Percentiles rank a stretch among this genome's conserved stretches.
These are phyloP conservation scores for Camelus dromedarius DNA, from an alignment of 2,113 vertebrate species.

Conservation along the genomic window DNA sequence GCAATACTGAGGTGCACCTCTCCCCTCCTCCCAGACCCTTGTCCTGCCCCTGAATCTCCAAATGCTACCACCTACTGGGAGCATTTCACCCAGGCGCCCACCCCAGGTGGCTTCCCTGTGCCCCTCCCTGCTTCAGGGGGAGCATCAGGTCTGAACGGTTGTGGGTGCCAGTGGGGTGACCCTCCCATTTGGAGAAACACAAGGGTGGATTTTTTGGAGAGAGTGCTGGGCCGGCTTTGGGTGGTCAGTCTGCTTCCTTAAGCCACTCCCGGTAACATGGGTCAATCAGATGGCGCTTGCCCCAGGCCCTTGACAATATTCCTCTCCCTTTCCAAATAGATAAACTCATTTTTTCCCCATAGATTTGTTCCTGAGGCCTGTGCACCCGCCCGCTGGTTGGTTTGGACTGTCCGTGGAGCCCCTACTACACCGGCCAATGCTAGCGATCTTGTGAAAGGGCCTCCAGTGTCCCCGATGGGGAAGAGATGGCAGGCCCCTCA, in stretches of 20 bases:
- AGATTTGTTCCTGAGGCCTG: not conserved
- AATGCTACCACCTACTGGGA: not conserved
- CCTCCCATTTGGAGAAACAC: not conserved
- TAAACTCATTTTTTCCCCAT: not conserved
- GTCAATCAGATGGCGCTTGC: not conserved
- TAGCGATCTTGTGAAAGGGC: not conserved
- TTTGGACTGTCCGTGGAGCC: not conserved
- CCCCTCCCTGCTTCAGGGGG: not conserved
- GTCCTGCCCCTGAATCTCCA: not conserved
- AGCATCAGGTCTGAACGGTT: not conserved
- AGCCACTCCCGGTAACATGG: accelerated
- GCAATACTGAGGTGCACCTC: not conserved
- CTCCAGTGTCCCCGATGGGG: not conserved
- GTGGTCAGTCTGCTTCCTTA: not conserved
- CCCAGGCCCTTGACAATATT: not conserved
- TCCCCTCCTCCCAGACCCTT: not conserved
- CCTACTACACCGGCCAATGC: not conserved
- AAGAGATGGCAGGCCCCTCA: not conserved
- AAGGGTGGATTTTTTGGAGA: not conserved
- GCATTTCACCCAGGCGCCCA: not conserved
- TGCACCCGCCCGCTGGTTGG: not conserved
- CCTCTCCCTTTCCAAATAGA: not conserved
- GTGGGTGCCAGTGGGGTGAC: not conserved
- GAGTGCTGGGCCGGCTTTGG: not conserved
- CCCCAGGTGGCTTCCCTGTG: not conserved